Conservation (phyloP, 1,140 invertebrate species). For the Drosophila trapezifrons region DNA sequence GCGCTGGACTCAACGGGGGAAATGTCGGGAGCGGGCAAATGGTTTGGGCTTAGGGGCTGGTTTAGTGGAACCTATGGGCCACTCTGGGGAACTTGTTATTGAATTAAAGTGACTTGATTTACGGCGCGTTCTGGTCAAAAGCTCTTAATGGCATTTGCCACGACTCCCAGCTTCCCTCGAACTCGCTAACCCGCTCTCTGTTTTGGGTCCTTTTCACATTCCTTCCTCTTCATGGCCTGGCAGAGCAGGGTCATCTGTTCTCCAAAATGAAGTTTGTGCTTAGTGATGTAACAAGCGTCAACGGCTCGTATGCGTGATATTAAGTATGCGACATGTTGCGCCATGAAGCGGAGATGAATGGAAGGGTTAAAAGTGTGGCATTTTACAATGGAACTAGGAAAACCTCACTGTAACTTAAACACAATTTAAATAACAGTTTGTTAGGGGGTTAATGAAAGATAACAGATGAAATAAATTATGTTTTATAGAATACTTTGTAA, state of each 20-base stretch:
- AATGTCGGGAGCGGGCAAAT: not conserved
- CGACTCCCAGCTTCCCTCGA: slow-evolving; percentile 18
- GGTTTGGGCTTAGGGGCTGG: not conserved
- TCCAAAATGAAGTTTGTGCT: slow-evolving; percentile 39
- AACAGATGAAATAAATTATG: too few relatives aligned
- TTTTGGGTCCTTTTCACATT: not conserved
- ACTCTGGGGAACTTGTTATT: slow-evolving; percentile 54
- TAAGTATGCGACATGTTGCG: slow-evolving; percentile 35
- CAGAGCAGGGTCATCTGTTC: slow-evolving; percentile 20
- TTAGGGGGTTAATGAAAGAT: not conserved
- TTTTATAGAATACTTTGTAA: too few relatives aligned
- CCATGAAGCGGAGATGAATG: not conserved
- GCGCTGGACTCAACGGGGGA: slow-evolving; percentile 3
- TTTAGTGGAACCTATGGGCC: slow-evolving; percentile 26
- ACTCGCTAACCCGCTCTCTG: slow-evolving; percentile 15
- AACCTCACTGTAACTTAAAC: not conserved
- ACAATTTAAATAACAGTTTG: too few relatives aligned
- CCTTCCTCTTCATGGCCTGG: not conserved
- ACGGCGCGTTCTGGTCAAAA: slow-evolving; percentile 51
- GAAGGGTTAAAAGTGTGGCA: not conserved
- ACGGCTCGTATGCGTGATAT: slow-evolving; percentile 37
- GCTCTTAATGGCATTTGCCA: slow-evolving; percentile 53
- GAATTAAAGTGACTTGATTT: slow-evolving; percentile 56
- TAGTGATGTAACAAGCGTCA: slow-evolving; percentile 28
- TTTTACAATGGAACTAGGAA: not conserved